Base-by-base conservation (phyloP, 2,888 invertebrate genomes). In the Chrysodeixis includens region DNA sequence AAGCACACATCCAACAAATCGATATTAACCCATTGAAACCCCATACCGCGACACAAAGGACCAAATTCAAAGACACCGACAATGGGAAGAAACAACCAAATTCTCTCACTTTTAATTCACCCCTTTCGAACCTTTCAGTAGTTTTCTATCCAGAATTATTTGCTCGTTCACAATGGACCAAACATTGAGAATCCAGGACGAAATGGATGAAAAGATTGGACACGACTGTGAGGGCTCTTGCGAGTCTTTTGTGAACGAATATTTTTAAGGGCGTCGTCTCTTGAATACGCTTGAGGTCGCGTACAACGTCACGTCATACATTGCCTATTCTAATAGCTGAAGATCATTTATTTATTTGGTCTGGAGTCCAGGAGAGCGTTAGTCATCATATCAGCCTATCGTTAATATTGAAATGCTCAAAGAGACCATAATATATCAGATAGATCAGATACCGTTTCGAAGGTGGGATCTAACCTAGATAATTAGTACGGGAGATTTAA, bases 161-260 rank as follows among this genome's bases (percentile, higher is more conserved):
- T 88, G 83, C 83, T 76, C 81, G 78, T 65, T 74, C 79, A 89
- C 88, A 88, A 88, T 88, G 74, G 85, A 72, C 78, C 81, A 81
- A 84, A 83, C 83, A 83, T 81, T 83, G 82, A 79, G 81, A 82
- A 83, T 82, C 69, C 76, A 59, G 62, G 46, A 52, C 56, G 58
- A 46, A 78, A 69, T 71, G 66, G 69, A 74, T 67, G 69, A 76
- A 76, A 62, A 59, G 59, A 76, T 66, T 81, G 82, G 85, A 84
- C 79, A 70, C 60, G 83, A 75, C 61, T 66, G 61, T 63, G 61
- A 62, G 58, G 57, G 55, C 64, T 73, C 69, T 63, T 76, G 69
- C 77, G 74, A 73, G 78, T 69, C 69, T 60, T 74, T 77, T 74
- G 78, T 67, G 51, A 1, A 32, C 26, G 78, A 74, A 77, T 68